Conservation (phyloP, 2,113 vertebrate genomes). For the cat (Felis catus) region F.catus_Fca126_mat1.0 CM031420.1:69668501-69669000, state of each 20-base stretch:
- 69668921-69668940: not conserved
- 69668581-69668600: not conserved
- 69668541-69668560: not conserved
- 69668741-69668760: not conserved
- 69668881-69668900: not conserved
- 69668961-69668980: too few species aligned
- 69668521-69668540: not conserved
- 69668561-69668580: not conserved
- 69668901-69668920: not conserved
- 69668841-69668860: constrained; percentile 8
- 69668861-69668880: not conserved
- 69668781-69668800: not conserved
- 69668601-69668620: not conserved
- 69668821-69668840: not conserved
- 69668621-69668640: not conserved
- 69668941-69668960: not conserved
- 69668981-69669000: too few species aligned
- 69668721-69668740: not conserved
- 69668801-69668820: not conserved
- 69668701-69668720: not conserved
- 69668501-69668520: not conserved
- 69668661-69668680: not conserved
- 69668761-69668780: not conserved
- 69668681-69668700: too few species aligned
- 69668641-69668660: not conserved